Evolutionary conservation across 1,140 invertebrate genomes (phyloP).

Genomic region (Drosophila ironensis): DNA sequence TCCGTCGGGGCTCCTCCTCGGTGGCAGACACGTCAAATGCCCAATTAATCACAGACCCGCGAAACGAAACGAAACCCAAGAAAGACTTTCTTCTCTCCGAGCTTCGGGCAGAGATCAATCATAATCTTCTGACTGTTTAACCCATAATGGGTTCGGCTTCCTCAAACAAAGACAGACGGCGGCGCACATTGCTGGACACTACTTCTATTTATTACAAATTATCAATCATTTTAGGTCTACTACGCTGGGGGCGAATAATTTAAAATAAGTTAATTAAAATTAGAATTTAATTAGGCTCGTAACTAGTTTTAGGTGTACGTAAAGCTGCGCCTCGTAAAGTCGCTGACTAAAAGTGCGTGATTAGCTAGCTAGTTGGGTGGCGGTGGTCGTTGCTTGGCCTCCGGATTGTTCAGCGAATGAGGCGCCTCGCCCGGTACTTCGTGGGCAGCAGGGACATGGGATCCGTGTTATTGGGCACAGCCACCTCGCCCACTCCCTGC

Average conservation of each 20-base stretch:
- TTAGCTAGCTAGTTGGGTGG: conserved; percentile 25
- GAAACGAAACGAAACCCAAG: conserved; percentile 1
- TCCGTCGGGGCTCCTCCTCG: conserved; percentile 21
- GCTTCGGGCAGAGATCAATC: conserved; percentile 38
- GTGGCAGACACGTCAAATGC: conserved; percentile 61
- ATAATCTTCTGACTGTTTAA: conserved; percentile 17
- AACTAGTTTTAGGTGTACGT: conserved; percentile 56
- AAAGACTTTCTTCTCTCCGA: conserved; percentile 57
- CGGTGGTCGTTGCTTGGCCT: conserved; percentile 52
- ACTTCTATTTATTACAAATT: conserved; percentile 43
- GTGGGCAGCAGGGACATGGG: conserved; percentile 64
- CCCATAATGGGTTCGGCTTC: conserved; percentile 50
- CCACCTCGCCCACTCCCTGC: conserved; percentile 37
- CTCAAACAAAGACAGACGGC: conserved; percentile 30
- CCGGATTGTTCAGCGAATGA: conserved; percentile 47
- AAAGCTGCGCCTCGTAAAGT: conserved; percentile 67
- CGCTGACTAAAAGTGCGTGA: conserved; percentile 68
- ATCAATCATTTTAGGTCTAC: conserved; percentile 44
- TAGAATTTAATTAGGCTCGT: conserved; percentile 13
- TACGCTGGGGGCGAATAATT: conserved; percentile 63
- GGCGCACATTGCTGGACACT: background rate
- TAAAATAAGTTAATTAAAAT: conserved; percentile 68
- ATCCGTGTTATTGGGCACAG: conserved; percentile 63
- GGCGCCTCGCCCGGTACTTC: conserved; percentile 60
- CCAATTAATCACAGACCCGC: conserved; percentile 68